Evolutionary conservation across 2,888 invertebrate genomes (phyloP).

Genomic region (Malthinus flaveolus): DNA sequence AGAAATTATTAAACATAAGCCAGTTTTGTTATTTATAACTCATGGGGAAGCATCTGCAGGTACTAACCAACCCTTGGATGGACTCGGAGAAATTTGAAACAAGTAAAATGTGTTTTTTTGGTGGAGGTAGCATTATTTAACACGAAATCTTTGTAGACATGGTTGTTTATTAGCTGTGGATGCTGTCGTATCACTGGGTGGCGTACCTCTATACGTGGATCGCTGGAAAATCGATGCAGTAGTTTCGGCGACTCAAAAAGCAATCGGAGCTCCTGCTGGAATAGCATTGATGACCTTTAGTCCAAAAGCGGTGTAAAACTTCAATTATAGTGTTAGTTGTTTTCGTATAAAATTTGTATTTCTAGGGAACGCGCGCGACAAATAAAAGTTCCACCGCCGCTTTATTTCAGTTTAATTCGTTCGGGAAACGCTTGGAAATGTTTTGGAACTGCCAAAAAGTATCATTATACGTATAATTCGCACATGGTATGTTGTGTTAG

Average conservation of each 20-base stretch:
- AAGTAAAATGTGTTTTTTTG: conserved; percentile 54
- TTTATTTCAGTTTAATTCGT: conserved; percentile 66
- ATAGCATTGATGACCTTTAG: conserved; percentile 72
- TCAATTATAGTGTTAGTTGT: not conserved
- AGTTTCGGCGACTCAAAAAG: conserved; percentile 74
- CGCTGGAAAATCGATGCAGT: conserved; percentile 70
- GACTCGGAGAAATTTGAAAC: conserved; percentile 75
- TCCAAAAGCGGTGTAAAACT: conserved; percentile 62
- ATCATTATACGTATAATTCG: conserved; percentile 79
- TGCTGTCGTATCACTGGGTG: conserved; percentile 71
- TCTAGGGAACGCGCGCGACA: conserved; percentile 58
- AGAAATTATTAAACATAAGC: conserved; percentile 64
- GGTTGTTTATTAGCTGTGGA: conserved; percentile 70
- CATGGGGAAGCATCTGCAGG: conserved; percentile 87
- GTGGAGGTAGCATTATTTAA: not conserved
- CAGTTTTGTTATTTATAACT: conserved; percentile 73
- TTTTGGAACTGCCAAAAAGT: conserved; percentile 15
- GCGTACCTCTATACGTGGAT: conserved; percentile 68
- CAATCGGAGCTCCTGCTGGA: conserved; percentile 72
- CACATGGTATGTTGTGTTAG: conserved; percentile 76
- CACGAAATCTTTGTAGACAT: conserved; percentile 55
- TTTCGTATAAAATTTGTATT: no score
- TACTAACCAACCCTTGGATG: conserved; percentile 72
- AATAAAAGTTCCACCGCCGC: conserved; percentile 59
- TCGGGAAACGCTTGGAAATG: conserved; percentile 69